A percentile compares a stretch with the other conserved stretches of the same genome.
Conservation (phyloP, 2,797 vertebrate genomes). For the Discoglossus pictus region DNA sequence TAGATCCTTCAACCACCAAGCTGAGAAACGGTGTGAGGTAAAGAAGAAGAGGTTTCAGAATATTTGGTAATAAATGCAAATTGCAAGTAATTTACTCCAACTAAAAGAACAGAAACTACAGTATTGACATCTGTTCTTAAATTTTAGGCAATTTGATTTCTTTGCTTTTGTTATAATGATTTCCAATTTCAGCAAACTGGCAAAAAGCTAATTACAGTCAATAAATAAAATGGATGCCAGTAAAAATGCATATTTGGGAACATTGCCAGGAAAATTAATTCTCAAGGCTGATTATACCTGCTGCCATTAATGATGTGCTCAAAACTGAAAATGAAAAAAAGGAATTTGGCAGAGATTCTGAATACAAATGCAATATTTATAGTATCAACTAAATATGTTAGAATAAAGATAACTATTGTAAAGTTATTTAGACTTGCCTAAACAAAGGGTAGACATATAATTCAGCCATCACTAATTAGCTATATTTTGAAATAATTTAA, state of each 20-base stretch:
- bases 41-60: too few relatives aligned
- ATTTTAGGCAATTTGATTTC: conserved; percentile 2
- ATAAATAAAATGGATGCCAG: conserved; percentile 3
- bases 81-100: not conserved
- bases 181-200: conserved; percentile 4
- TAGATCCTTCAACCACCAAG: too few relatives aligned
- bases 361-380: conserved; percentile 11
- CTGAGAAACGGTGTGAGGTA: too few relatives aligned
- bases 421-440: not conserved
- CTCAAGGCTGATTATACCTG: not conserved
- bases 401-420: not conserved
- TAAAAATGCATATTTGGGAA: not conserved
- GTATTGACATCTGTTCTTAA: conserved; percentile 10
- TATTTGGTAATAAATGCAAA: conserved; percentile 8
- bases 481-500: too few relatives aligned
- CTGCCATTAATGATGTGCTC: conserved; percentile 11
- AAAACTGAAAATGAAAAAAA: conserved; percentile 7
- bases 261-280: not conserved
- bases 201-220: conserved; percentile 9
- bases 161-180: conserved; percentile 8
- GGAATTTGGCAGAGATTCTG: conserved; percentile 1
- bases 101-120: conserved; percentile 1
- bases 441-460: too few relatives aligned
- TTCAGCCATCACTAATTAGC: not conserved
- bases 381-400: not conserved